Base-by-base conservation (phyloP, 2,888 invertebrate genomes). In the Strigamia maritima region DNA sequence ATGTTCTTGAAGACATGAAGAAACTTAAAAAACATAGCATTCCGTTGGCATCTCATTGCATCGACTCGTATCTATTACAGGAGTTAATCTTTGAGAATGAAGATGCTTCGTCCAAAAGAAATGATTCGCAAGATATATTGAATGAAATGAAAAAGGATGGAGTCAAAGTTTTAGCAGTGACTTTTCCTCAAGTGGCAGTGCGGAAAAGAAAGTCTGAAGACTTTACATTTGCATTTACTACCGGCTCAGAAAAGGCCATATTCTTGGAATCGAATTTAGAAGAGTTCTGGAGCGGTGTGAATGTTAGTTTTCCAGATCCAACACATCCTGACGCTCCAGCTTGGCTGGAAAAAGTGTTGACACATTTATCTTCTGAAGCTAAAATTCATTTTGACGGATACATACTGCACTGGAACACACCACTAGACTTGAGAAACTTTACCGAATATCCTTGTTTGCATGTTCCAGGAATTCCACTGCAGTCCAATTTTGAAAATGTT, bases 1-100 rank as follows among this genome's bases (percentile, higher is more conserved):
- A 26, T 44, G 75, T 76, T 28, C 19, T 44, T 4, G 44, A 80
- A 16, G 44, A 76, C 10, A 49, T 79, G 19, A 19, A 79, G 10
- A 54, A 40, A 6, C 49, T 81, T 78, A 3, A 75, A 4, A 38
- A 38, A 12, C 28, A 12, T 35, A 38, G 54, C 8, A 82, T 86
- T 74, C 82, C 83, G 2, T 86, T 84, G 80, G 86, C 86, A 54
- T 86, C 87, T 1, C 87, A 88, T 81, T 89, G 89, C 82, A 83
- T 88, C 40, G 87, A 88, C 80, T 86, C 87, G 81, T 38, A 70
- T 35, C n/a, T 31, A 19, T 78, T 74, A 14, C 65, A 80, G 19
- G 38, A 65, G 19, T 12, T 65, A 4, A n/a, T 24, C 12, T 65
- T 65, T 22, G 60, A 65, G 12, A 22, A 65, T 22, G 60, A 65